These are phyloP conservation scores for Bombus polaris DNA, from an alignment of 1,140 invertebrate genomes.

Conservation along the genomic window DNA sequence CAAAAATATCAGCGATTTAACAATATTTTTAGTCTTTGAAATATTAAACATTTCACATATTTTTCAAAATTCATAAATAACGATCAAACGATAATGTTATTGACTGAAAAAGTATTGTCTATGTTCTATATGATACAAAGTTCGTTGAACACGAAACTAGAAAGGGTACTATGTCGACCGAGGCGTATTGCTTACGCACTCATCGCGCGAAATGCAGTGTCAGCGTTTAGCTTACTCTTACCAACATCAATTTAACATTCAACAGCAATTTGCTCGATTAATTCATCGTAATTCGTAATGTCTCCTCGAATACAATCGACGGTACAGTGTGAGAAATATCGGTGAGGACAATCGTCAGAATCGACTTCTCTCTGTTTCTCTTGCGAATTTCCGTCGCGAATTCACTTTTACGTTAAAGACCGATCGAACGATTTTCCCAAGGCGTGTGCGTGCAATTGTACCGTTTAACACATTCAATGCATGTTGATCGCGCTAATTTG, in stretches of 20 bases:
- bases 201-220: not conserved
- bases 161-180: not conserved
- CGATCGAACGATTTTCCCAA: not conserved
- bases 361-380: not conserved
- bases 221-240: conserved; percentile 20
- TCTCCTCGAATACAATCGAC: not conserved
- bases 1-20: not conserved
- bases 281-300: not conserved
- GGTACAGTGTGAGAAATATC: not conserved
- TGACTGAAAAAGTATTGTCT: not conserved
- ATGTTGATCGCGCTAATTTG: not conserved
- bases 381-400: not conserved
- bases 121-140: not conserved
- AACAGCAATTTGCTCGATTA: conserved; percentile 1
- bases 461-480: not conserved
- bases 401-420: not conserved
- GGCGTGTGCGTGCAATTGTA: not conserved
- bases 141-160: conserved; percentile 3
- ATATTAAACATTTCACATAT: too few species aligned
- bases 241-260: not conserved
- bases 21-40: too few species aligned
- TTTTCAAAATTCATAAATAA: not conserved
- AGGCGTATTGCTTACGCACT: not conserved
- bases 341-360: not conserved
- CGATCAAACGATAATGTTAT: not conserved